Percentiles rank a stretch among this genome's conserved stretches.
Conservation (phyloP, 2,888 invertebrate species). For the Dione juno region DNA sequence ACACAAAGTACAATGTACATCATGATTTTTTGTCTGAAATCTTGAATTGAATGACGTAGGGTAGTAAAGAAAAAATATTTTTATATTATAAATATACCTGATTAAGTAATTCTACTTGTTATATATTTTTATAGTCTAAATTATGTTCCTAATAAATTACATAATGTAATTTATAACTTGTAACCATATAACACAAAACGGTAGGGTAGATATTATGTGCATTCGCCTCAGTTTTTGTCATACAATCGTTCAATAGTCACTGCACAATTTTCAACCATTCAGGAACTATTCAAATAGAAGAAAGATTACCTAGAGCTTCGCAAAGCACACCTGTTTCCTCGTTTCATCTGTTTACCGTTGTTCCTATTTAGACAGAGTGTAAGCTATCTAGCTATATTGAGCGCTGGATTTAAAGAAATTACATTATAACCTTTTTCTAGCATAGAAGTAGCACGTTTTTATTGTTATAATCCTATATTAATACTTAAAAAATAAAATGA, state of each 20-base stretch:
- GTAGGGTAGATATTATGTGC: neutral
- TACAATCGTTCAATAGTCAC: conserved; percentile 54
- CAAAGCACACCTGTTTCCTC: conserved; percentile 38
- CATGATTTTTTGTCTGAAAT: neutral
- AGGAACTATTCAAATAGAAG: conserved; percentile 50
- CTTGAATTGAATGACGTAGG: neutral
- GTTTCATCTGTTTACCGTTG: conserved; percentile 29
- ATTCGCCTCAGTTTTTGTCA: conserved; percentile 55
- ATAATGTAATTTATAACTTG: neutral
- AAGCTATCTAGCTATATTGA: conserved; percentile 4
- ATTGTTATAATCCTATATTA: too few relatives aligned
- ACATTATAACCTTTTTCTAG: too few relatives aligned
- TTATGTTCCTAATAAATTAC: neutral
- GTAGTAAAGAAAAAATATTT: neutral
- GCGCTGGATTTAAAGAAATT: neutral
- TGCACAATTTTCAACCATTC: conserved; percentile 49
- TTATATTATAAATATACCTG: neutral
- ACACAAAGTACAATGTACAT: too few relatives aligned
- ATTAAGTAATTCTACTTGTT: neutral
- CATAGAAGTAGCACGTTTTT: too few relatives aligned
- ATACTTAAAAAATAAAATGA: too few relatives aligned
- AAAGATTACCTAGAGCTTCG: conserved; percentile 48
- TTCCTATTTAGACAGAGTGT: conserved; percentile 27
- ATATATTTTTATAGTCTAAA: neutral
- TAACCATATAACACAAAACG: neutral